These are phyloP conservation scores for Parotia lawesii DNA, from an alignment of 2,113 vertebrate species.

Conservation along the genomic window DNA sequence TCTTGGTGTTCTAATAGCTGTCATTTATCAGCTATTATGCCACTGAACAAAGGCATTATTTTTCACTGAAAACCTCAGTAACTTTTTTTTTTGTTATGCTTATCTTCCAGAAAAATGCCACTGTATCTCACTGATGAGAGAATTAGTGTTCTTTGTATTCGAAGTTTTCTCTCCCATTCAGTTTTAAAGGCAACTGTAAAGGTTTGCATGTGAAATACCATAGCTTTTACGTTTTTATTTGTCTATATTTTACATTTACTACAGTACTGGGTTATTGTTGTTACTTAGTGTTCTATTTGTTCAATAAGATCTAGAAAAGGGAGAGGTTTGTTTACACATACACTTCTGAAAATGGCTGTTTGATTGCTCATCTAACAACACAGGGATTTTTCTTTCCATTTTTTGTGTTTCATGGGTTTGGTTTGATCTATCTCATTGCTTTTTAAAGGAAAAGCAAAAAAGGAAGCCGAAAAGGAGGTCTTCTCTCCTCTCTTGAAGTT, in stretches of 20 bases:
- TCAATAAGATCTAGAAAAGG: conserved; percentile 8
- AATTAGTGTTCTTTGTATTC: not conserved
- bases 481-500: not conserved
- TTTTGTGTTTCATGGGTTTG: not conserved
- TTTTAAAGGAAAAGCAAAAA: not conserved
- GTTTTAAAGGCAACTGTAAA: not conserved
- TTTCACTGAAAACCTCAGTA: not conserved
- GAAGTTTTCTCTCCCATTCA: not conserved
- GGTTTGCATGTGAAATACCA: not conserved
- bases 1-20: not conserved
- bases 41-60: not conserved
- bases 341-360: not conserved
- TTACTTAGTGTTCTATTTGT: conserved; percentile 8
- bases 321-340: not conserved
- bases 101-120: not conserved
- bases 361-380: not conserved
- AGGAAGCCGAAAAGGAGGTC: not conserved
- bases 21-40: not conserved
- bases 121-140: not conserved
- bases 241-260: not conserved
- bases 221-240: not conserved
- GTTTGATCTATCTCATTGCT: not conserved
- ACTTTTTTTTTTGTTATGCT: not conserved
- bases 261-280: not conserved
- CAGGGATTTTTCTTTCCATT: not conserved